Percentiles rank a stretch among this genome's conserved stretches.
Conservation (phyloP, 2,113 vertebrate genomes). For the Stegostoma tigrinum region DNA sequence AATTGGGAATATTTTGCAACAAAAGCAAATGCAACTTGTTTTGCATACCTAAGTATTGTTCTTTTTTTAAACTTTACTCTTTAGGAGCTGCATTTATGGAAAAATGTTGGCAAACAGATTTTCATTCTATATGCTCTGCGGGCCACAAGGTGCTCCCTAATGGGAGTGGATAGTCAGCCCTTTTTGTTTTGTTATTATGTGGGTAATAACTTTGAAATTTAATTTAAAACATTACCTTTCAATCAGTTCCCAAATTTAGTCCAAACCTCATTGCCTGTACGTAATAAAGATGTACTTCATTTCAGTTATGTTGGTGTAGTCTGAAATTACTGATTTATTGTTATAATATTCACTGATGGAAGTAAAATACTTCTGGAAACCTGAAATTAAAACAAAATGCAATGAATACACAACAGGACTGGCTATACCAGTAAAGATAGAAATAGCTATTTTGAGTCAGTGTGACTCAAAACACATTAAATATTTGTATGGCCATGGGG, state of each 20-base stretch:
- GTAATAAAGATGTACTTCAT: conserved; percentile 26
- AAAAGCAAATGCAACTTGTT: neutral
- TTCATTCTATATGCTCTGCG: neutral
- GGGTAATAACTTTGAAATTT: neutral
- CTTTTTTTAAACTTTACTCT: neutral
- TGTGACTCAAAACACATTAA: neutral
- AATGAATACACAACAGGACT: neutral
- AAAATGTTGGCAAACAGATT: neutral
- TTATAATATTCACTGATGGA: neutral
- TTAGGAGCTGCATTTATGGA: neutral
- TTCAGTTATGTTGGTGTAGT: neutral
- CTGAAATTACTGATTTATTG: conserved; percentile 16
- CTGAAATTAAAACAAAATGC: neutral
- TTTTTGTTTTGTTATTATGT: neutral
- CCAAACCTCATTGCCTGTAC: neutral
- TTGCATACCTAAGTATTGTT: neutral
- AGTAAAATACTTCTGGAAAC: too few species aligned
- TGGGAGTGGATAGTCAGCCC: neutral
- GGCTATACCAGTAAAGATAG: neutral
- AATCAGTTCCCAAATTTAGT: neutral
- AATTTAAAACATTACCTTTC: neutral
- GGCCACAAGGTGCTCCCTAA: neutral
- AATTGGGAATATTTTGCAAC: neutral
- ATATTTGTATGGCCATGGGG: neutral
- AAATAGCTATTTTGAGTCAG: neutral